Percentiles rank a stretch among this genome's conserved stretches.
Conservation (phyloP, 1,140 invertebrate genomes). For the Drosophila sulfurigaster region DNA sequence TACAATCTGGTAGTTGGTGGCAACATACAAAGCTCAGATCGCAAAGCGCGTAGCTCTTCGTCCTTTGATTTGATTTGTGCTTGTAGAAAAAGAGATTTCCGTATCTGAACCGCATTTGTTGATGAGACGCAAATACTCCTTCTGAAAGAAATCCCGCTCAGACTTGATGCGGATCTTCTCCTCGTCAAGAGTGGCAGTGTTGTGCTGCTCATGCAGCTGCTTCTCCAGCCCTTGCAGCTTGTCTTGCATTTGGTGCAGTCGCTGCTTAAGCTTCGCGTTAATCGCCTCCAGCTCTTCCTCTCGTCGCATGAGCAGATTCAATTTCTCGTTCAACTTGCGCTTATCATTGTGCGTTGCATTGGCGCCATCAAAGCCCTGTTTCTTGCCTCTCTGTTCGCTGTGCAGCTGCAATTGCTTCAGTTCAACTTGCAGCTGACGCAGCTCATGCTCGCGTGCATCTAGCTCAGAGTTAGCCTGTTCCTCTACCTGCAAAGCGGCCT, state of each 20-base stretch:
- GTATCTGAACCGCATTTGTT: slow-evolving; percentile 68
- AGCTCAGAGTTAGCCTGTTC: slow-evolving; percentile 85
- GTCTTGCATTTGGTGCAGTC: slow-evolving; percentile 61
- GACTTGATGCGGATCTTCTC: slow-evolving; percentile 73
- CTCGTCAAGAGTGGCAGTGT: slow-evolving; percentile 57
- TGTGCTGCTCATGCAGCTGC: slow-evolving; percentile 48
- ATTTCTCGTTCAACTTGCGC: slow-evolving; percentile 57
- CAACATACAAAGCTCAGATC: slow-evolving; percentile 58
- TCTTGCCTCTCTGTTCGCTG: slow-evolving; percentile 18
- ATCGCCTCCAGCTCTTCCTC: slow-evolving; percentile 60
- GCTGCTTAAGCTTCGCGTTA: slow-evolving; percentile 75
- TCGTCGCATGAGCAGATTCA: slow-evolving; percentile 65
- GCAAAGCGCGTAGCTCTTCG: slow-evolving; percentile 68
- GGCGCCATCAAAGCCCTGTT: not conserved
- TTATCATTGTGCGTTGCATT: slow-evolving; percentile 54
- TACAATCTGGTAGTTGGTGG: slow-evolving; percentile 15
- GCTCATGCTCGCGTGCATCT: slow-evolving; percentile 70
- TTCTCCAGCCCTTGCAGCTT: slow-evolving; percentile 59
- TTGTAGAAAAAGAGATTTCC: slow-evolving; percentile 76
- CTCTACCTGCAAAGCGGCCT: slow-evolving; percentile 88
- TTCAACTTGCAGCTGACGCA: slow-evolving; percentile 52
- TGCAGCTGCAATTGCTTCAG: slow-evolving; percentile 34
- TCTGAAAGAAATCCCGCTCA: slow-evolving; percentile 81
- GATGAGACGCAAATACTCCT: slow-evolving; percentile 76
- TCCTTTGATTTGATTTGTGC: slow-evolving; percentile 81